Conservation (phyloP, 2,888 invertebrate genomes). For the Andrena camellia region DNA sequence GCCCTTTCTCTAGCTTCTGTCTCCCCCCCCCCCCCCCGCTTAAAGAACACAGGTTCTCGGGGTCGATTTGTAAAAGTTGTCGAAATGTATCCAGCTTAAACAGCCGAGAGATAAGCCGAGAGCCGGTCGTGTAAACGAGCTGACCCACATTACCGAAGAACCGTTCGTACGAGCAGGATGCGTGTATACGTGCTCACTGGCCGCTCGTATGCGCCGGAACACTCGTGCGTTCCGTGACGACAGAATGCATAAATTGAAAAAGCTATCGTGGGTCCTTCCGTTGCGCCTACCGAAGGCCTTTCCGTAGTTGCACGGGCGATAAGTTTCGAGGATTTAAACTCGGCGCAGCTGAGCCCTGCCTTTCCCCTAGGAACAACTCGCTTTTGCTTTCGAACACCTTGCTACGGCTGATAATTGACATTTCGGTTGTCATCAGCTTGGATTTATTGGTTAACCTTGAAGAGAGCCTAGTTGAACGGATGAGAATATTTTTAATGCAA, state of each 20-base stretch:
- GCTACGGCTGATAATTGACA: not conserved
- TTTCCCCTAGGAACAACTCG: not conserved
- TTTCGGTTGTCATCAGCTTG: too few relatives aligned
- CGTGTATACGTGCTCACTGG: slow-evolving; percentile 28
- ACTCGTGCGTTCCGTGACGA: slow-evolving; percentile 39
- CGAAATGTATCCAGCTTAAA: slow-evolving; percentile 22
- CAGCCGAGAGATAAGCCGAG: slow-evolving; percentile 53
- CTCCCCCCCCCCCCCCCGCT: not conserved
- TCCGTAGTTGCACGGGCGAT: not conserved
- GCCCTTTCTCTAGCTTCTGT: not conserved
- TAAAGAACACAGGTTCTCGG: not conserved
- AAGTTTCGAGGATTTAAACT: not conserved
- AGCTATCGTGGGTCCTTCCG: slow-evolving; percentile 25
- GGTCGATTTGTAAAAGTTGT: slow-evolving; percentile 30
- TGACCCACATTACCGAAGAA: slow-evolving; percentile 78
- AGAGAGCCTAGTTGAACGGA: too few relatives aligned
- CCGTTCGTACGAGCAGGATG: slow-evolving; percentile 61
- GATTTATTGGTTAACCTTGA: too few relatives aligned
- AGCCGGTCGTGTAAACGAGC: slow-evolving; percentile 71
- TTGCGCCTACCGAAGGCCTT: not conserved
- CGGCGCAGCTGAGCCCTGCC: not conserved
- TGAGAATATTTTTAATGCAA: too few relatives aligned
- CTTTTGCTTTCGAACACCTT: not conserved
- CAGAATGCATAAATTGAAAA: slow-evolving; percentile 44
- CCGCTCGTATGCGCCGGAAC: slow-evolving; percentile 46